Conservation (phyloP, 2,797 vertebrate species). For the Urophycis tenuis region DNA sequence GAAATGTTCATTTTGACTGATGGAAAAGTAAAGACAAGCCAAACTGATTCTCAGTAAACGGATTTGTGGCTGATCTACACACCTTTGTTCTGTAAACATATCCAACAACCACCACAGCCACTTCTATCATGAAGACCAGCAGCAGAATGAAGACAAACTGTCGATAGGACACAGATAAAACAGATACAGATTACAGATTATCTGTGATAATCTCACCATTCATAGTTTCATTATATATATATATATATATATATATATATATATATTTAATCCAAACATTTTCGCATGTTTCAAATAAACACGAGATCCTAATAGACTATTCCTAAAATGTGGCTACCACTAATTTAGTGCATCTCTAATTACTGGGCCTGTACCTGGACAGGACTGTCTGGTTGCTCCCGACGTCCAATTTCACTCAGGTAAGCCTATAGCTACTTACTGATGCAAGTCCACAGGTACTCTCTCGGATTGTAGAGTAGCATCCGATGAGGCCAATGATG, state of each 20-base stretch:
- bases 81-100: slow-evolving; percentile 98
- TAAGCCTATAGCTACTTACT: slow-evolving; percentile 64
- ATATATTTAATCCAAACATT: not conserved
- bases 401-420: not conserved
- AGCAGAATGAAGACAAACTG: slow-evolving; percentile 95
- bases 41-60: not conserved
- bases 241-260: no score
- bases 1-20: not conserved
- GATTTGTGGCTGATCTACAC: slow-evolving; percentile 30
- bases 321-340: no score
- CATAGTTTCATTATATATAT: no score
- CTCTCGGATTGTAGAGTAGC: slow-evolving; percentile 93
- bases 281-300: not conserved
- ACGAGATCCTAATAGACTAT: no score
- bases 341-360: no score
- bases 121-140: slow-evolving; percentile 93
- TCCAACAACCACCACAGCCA: slow-evolving; percentile 92
- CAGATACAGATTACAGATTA: not conserved
- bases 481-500: slow-evolving; percentile 92
- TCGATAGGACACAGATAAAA: slow-evolving; percentile 37
- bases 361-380: no score
- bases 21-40: not conserved
- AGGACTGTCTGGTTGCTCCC: not conserved
- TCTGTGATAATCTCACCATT: no score
- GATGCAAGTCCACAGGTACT: slow-evolving; percentile 91